Evolutionary conservation across 2,888 invertebrate species (phyloP).

Genomic region (Ganaspis brasiliensis): DNA sequence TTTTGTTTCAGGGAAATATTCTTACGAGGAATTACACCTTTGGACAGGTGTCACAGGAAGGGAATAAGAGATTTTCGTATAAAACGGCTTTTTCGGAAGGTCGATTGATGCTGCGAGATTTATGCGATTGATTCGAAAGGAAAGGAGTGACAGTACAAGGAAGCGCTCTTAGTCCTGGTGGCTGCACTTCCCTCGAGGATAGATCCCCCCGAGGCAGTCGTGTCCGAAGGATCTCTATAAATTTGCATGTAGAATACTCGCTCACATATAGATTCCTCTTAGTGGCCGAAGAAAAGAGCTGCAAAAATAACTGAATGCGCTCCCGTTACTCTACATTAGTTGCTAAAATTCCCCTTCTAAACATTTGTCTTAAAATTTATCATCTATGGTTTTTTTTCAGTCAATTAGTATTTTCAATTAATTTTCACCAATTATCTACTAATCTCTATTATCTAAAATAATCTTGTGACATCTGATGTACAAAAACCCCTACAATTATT

Average conservation of each 20-base stretch:
- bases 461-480: too few relatives aligned
- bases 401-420: too few relatives aligned
- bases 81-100: slow-evolving; percentile 58
- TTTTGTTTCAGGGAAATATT: slow-evolving; percentile 37
- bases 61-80: slow-evolving; percentile 56
- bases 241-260: slow-evolving; percentile 80
- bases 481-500: too few relatives aligned
- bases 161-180: slow-evolving; percentile 80
- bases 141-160: slow-evolving; percentile 80
- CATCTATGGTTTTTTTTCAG: too few relatives aligned
- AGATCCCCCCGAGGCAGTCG: slow-evolving; percentile 68
- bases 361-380: too few relatives aligned
- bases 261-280: slow-evolving; percentile 61
- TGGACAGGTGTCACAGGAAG: slow-evolving; percentile 48
- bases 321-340: slow-evolving; percentile 39
- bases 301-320: slow-evolving; percentile 53
- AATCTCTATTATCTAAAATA: too few relatives aligned
- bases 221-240: slow-evolving; percentile 81
- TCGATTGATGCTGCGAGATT: slow-evolving; percentile 75
- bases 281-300: slow-evolving; percentile 53
- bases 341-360: too few relatives aligned
- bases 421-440: too few relatives aligned
- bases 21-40: slow-evolving; percentile 28
- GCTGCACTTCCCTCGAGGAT: slow-evolving; percentile 75
- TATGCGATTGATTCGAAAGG: slow-evolving; percentile 80